Base-by-base conservation (phyloP, 2,113 vertebrate species). In the Pygoscelis antarcticus region DNA sequence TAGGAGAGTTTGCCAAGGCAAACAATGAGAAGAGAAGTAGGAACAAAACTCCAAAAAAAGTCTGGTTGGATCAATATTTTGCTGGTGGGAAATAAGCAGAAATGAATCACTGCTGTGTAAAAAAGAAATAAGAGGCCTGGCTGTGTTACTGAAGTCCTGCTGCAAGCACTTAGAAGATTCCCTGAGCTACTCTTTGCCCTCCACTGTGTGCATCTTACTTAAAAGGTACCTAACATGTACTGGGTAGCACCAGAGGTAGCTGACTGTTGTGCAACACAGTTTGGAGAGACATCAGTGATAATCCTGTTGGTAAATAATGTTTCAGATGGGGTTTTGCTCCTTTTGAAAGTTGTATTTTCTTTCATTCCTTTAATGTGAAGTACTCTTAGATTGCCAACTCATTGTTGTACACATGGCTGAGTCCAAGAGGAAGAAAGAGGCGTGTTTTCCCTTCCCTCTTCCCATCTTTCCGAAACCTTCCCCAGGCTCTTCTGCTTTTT, bases 391-490 rank as follows among this genome's bases (percentile, higher is more conserved):
- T 47, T 36, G 7, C 11, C 6, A 25, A 3, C 30, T 54, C 5
- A 1, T 38, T 0, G 1, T 23, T 0, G 1, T 25, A 38, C 2
- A 6, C 5, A 3, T 2, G 26, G 34, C 38, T 26, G n/a, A 62
- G 25, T 4, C 58, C 71, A 11, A 14, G 49, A 40, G 36, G 16
- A 58, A 20, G 42, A 54, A 34, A 61, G 32, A 26, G 3, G 0
- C 40, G 21, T 51, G 18, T 36, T 87, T 76, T 5, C 25, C 22
- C 16, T 55, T 79, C 15, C 58, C 11, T 57, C 16, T 52, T 49
- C 38, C 40, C 15, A 13, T 57, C 44, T 64, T 78, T 16, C 54
- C 2, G 1, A 21, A 20, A 20, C 22, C 10, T 44, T 88, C 44
- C 74, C 6, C 38, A 44, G 81, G 36, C 75, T 75, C 47, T 29